Base-by-base conservation (phyloP, 2,113 vertebrate species). In the Eidolon helvum region DNA sequence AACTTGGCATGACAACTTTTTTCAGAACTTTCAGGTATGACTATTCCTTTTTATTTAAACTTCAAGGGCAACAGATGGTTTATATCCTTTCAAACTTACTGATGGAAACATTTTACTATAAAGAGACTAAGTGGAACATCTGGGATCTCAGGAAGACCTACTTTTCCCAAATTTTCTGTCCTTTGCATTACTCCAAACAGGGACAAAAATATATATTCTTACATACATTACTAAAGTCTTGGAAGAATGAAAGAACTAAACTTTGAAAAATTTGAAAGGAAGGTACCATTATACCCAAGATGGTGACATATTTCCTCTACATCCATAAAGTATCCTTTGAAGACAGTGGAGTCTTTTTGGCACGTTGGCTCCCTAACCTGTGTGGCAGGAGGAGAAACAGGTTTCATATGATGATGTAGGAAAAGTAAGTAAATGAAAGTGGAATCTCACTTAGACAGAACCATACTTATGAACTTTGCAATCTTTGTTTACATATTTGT, bases 61-160 rank as follows among this genome's bases (percentile, higher is more conserved):
- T 69, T 72, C 30, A 63, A 91, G 43, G 35, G 4, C 12, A 65
- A 50, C 26, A 61, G 22, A 48, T 78, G 21, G 48, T 50, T 93
- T 83, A 63, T 30, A 57, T 74, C 65, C 38, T 97, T 92, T 43
- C 57, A 88, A 63, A 59, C 57, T 87, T 92, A 84, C 68, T 79
- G 33, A 86, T 66, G 18, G 30, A 28, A 69, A 89, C 19, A 69
- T 9, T 95, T 84, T 59, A 22, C n/a, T 79, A 1, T 59, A 93
- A 40, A 74, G 45, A 80, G 50, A 68, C 6, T 19, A 33, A 71
- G 9, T 79, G 28, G n/a, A 18, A 90, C 87, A 63, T 53, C 12
- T 57, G 15, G 35, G 7, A 38, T 86, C 33, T 55, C n/a, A 79
- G 43, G 43, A 26, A 91, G 4, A 4, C 9, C 35, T 26, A 6